Evolutionary conservation across 2,888 invertebrate species (phyloP), one percentile per base, ranked within the genome.

Genomic region (Elegia similella): DNA sequence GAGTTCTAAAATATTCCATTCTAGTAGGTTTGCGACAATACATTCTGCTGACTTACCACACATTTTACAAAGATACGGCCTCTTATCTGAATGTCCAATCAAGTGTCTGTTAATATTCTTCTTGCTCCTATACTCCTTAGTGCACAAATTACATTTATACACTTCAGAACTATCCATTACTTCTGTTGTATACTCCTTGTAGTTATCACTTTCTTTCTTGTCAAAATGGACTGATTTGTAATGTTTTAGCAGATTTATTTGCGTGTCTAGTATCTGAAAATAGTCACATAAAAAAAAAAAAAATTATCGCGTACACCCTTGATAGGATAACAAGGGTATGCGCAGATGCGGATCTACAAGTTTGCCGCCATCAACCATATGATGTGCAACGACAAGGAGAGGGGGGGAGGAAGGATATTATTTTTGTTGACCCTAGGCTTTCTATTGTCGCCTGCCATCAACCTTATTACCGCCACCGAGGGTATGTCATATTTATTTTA

Each of bases 31-130:
- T n/a, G n/a, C n/a, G n/a, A n/a, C n/a, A 23, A 5, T 23, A 23
- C 23, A 23, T 5, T 23, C 5, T 3, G 23, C 23, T n/a, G 48
- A 73, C 80, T 76, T 66, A 89, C 89, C 87, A 69, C 89, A 90
- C n/a, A 87, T 62, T 65, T 85, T 89, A 65, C 90, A 90, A 32
- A 78, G 59, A 64, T 78, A 86, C 0, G 85, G 84, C 42, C 85
- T 73, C 0, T 75, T 72, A 32, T 78, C 65, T 7, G 59, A 64
- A 65, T 89, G 86, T 15, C 60, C 62, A 13, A 62, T 48, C 0
- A 76, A 56, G 68, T 88, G 87, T 38, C 74, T 73, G 0, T 65
- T 62, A 1, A 85, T 74, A 32, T 69, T 65, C 38, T 68, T 72
- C 56, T 76, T 76, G 34, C 64, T 69, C 38, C 61, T 64, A 63